Base-by-base conservation (phyloP, 2,797 vertebrate species). In the Myripristis jacobus region DNA sequence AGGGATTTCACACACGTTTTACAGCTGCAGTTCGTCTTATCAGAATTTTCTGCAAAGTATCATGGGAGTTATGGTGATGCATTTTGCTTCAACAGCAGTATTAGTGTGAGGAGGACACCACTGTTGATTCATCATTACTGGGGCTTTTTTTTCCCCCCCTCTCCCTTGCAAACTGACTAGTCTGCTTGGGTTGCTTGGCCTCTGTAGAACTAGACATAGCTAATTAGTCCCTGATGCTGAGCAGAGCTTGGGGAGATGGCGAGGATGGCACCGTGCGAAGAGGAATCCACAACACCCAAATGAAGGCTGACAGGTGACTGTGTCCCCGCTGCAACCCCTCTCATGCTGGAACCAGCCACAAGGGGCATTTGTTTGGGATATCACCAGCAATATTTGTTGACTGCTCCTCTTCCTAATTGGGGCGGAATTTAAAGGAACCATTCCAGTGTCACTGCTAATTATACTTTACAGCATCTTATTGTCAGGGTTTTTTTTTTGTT, bases 151-250 rank as follows among this genome's bases (percentile, higher is more conserved):
- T 70, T 57, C 47, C 19, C 18, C 27, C 41, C 6, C 21, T 68
- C 46, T 58, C 62, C 70, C 27, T 56, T 61, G 22, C 27, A 63
- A 43, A 62, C 34, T 44, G 36, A 62, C 48, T 22, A 6, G 25
- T 44, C 46, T 64, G 22, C 60, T 50, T 61, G 73, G 41, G 71
- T 66, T 71, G 74, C 68, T 50, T 25, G 24, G 54, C 77, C 70
- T 81, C 55, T 77, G 69, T 60, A 56, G 63, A 70, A 68, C 19
- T 27, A 79, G 76, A 77, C 74, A 71, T 27, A 46, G 66, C 77
- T 93, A 91, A 93, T 92, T 93, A 92, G 88, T 92, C 75, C 75
- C 67, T 43, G 79, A 84, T 56, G 44, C 65, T 25, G 73, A 77
- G 68, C 58, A 12, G 70, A 61, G 70, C 46, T 47, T 12, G 46